Base-by-base conservation (phyloP, 1,140 invertebrate species). In the Harpegnathos saltator region DNA sequence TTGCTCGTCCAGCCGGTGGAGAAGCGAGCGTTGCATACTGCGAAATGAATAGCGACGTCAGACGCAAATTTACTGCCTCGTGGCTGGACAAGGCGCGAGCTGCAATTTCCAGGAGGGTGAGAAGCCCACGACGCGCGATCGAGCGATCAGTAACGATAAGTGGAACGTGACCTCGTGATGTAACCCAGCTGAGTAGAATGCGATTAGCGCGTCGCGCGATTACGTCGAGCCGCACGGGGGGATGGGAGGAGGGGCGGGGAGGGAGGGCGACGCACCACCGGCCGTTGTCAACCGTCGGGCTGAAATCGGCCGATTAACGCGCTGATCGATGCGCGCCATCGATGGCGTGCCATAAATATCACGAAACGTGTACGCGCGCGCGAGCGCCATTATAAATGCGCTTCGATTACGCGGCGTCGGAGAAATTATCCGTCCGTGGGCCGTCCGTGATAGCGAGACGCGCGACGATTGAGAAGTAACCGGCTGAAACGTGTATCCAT, bases 381-480 rank as follows among this genome's bases (percentile, higher is more conserved):
- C 44, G 38, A 22, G 14, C 12, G 56, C 15, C 62, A 29, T 63
- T 69, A 84, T 22, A 69, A 80, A 84, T 75, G 75, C 22, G 71
- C 22, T 29, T 22, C 50, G 44, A 86, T 62, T 69, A 80, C 62
- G 58, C 33, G 38, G 22, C n/a, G 48, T 22, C 71, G 17, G 62
- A 69, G 72, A 19, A 74, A 84, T 80, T 73, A 71, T 61, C 19
- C 69, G 11, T 62, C 44, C 61, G 69, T n/a, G 58, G 75, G 22
- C 33, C 63, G 66, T 62, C 24, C 50, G 66, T 19, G 74, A 84
- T 87, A 87, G 71, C 68, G 78, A 87, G 74, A 81, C 4, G 0
- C 73, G 81, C 82, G 66, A 73, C 80, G 89, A 89, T 89, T 85
- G 77, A 85, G 85, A 84, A 89, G 71, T 80, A 73, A 89, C 62